A percentile compares a stretch with the other conserved stretches of the same genome.
phyloP scores from a whole-genome alignment of 1,140 invertebrate genomes.

The Manduca sexta region DNA sequence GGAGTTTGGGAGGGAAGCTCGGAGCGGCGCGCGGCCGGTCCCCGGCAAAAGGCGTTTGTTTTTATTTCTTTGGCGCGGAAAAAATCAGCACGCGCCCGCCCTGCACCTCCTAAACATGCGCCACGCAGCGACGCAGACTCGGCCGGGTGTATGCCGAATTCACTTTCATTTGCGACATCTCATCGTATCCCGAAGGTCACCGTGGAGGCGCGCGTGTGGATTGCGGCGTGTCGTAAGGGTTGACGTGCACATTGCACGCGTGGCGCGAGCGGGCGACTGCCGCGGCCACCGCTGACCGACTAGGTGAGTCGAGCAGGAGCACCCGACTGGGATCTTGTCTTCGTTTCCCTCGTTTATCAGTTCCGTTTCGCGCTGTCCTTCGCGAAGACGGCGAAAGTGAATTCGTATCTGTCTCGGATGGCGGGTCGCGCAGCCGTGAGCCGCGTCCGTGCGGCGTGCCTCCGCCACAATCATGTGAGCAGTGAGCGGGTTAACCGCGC shows the following conservation, averaged over 20 bases:
- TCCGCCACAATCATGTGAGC: constrained; percentile 14
- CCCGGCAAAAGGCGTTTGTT: constrained; percentile 62
- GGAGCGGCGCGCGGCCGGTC: constrained; percentile 38
- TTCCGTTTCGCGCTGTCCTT: constrained; percentile 49
- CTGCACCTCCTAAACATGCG: constrained; percentile 72
- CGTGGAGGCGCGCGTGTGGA: constrained; percentile 36
- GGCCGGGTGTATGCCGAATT: constrained; percentile 62
- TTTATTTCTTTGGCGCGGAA: constrained; percentile 69
- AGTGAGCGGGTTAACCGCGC: constrained; percentile 48
- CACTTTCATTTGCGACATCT: constrained; percentile 73
- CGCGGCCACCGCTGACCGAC: constrained; percentile 55
- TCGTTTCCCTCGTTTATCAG: constrained; percentile 57
- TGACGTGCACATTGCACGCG: constrained; percentile 36
- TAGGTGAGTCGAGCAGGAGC: constrained; percentile 52
- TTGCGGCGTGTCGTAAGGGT: constrained; percentile 13
- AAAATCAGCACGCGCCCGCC: constrained; percentile 67
- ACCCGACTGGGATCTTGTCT: constrained; percentile 43
- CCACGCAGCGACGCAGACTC: constrained; percentile 70
- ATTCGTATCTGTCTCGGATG: constrained; percentile 34
- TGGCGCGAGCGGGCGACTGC: constrained; percentile 38
- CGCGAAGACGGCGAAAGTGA: constrained; percentile 51
- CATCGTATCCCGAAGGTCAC: constrained; percentile 70
- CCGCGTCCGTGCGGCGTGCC: neutral
- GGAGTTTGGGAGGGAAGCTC: constrained; percentile 13
- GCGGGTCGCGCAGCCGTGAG: constrained; percentile 16